Base-by-base conservation (phyloP, 2,797 vertebrate genomes). In the Melanogrammus aeglefinus region DNA sequence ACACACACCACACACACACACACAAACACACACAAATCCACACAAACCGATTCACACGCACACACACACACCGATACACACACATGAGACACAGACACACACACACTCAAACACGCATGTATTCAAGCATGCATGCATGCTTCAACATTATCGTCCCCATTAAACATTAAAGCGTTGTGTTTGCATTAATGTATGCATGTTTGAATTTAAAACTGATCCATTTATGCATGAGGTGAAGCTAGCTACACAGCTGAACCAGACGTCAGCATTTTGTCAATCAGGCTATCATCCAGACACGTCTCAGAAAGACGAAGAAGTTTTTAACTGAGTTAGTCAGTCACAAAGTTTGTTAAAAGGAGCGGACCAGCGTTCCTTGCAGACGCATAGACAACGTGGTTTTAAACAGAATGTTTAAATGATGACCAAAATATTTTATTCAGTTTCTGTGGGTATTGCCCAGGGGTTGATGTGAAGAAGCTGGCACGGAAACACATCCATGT, bases 181-280 rank as follows among this genome's bases (percentile, higher is more conserved):
- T 29, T 24, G 38, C 27, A 57, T 74, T 70, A 71, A 78, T 79
- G 36, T 33, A 75, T 79, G 36, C 70, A 75, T 70, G 77, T 75
- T 74, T 75, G 57, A 57, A 31, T 74, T 78, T 70, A 27, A 39
- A 39, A 39, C 31, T 57, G 51, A 75, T 78, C 13, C 71, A 75
- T 75, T 72, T 69, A 78, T 78, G 24, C 13, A 75, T 74, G 77
- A 69, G 73, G 38, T 33, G 4, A 6, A 27, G 33, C 18, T 6
- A 27, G 33, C 18, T 6, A 16, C 39, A 51, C 72, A n/a, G 16
- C 35, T 6, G 63, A 69, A 24, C 63, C 44, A 4, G 13, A 5
- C 44, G 44, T 47, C 44, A 13, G 5, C 16, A 3, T 47, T 18
- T 14, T 47, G 44, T 14, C 16, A 4, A 47, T 47, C 44, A 47